Conservation (phyloP, 2,888 invertebrate species). For the Dryomyza anilis region DNA sequence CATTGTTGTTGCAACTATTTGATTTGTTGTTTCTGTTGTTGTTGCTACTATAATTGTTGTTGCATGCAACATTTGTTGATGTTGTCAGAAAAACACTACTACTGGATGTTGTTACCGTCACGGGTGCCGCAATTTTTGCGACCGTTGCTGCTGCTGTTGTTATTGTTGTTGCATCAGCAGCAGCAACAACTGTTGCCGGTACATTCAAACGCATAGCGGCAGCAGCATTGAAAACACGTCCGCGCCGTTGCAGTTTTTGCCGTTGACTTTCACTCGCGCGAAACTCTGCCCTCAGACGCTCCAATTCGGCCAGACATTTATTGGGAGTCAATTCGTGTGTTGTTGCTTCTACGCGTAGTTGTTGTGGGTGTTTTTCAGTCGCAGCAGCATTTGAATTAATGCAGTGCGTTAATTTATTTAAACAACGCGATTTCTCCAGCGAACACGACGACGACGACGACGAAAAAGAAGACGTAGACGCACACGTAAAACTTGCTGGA, state of each 20-base stretch:
- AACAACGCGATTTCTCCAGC: constrained; percentile 19
- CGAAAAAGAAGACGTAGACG: constrained; percentile 19
- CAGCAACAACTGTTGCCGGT: constrained; percentile 44
- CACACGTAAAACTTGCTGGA: constrained; percentile 32
- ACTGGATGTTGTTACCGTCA: constrained; percentile 37
- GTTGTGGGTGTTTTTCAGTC: constrained; percentile 19
- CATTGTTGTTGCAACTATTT: constrained; percentile 11
- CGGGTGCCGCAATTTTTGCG: neutral
- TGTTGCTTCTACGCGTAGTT: neutral
- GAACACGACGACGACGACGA: constrained; percentile 30
- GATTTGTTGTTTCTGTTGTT: constrained; percentile 9
- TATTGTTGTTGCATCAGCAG: constrained; percentile 36
- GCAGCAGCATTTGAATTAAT: constrained; percentile 26
- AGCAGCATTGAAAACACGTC: neutral
- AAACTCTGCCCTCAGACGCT: constrained; percentile 56
- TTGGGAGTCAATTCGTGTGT: constrained; percentile 47
- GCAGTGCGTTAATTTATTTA: constrained; percentile 10
- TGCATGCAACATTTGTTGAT: constrained; percentile 34
- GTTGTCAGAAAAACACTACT: constrained; percentile 53
- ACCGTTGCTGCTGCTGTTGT: constrained; percentile 30
- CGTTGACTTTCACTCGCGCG: constrained; percentile 54
- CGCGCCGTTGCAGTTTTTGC: constrained; percentile 24
- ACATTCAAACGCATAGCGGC: constrained; percentile 61
- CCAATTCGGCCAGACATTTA: constrained; percentile 57
- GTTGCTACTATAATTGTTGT: constrained; percentile 1